Percentiles rank a stretch among this genome's conserved stretches.
These are phyloP conservation scores for Zophobas atratus DNA, from an alignment of 1,140 invertebrate genomes.

Conservation along the genomic window DNA sequence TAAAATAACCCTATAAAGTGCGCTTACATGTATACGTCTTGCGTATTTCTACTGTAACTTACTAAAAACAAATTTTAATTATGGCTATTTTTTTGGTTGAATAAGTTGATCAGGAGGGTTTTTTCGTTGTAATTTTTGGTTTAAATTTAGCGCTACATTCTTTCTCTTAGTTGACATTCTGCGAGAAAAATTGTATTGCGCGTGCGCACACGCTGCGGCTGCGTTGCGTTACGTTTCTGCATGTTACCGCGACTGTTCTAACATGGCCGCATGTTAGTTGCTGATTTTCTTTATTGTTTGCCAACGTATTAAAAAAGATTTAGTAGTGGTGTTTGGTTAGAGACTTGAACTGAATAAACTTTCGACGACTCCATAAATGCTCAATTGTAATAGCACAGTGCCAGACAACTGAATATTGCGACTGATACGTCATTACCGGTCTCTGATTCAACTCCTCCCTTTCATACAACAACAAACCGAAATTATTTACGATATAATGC, in stretches of 20 bases:
- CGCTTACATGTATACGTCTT: no score
- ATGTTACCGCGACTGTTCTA: constrained; percentile 59
- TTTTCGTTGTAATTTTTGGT: no score
- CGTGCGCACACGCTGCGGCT: constrained; percentile 11
- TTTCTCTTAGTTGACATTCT: no score
- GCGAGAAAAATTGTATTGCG: neutral
- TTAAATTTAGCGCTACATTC: no score
- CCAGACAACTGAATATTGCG: neutral
- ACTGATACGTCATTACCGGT: constrained; percentile 44
- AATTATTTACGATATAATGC: constrained; percentile 57
- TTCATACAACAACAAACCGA: constrained; percentile 35
- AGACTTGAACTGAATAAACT: constrained; percentile 44
- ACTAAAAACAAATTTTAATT: no score
- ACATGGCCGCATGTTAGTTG: constrained; percentile 68
- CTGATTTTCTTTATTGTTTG: constrained; percentile 69
- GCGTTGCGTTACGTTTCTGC: neutral
- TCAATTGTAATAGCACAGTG: constrained; percentile 10
- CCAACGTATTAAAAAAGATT: constrained; percentile 67
- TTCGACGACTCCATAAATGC: constrained; percentile 10
- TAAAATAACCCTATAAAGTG: no score
- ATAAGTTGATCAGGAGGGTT: no score
- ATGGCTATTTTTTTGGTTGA: no score
- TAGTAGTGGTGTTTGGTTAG: constrained; percentile 68
- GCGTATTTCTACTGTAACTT: no score
- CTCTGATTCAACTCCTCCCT: constrained; percentile 48